phyloP scores from a whole-genome alignment of 2,113 vertebrate genomes.

The Sinocyclocheilus maitianheensis region DNA sequence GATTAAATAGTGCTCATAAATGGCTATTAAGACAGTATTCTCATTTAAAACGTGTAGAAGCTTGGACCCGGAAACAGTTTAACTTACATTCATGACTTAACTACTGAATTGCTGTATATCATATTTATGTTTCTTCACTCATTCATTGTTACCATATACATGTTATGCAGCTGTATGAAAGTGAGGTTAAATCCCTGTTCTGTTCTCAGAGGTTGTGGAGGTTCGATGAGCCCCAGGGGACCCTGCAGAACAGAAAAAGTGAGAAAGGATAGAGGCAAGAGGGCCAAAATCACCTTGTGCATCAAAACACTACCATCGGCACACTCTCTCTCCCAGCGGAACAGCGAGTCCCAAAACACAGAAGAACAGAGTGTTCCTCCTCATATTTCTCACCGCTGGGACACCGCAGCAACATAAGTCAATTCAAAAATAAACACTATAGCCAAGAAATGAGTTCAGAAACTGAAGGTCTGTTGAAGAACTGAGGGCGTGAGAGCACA shows the following conservation, averaged over 20 bases:
- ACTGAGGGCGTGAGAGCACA: conserved; percentile 53
- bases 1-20: too few species aligned
- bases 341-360: conserved; percentile 2
- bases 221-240: background rate
- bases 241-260: conserved; percentile 1
- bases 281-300: background rate
- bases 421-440: conserved; percentile 25
- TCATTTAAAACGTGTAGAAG: too few species aligned
- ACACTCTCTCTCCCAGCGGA: background rate
- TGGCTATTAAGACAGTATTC: too few species aligned
- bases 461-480: conserved; percentile 17
- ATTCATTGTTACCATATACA: background rate
- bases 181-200: background rate
- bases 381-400: conserved; percentile 20
- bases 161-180: background rate
- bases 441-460: conserved; percentile 44
- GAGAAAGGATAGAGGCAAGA: background rate
- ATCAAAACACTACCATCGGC: background rate
- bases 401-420: conserved; percentile 4
- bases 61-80: too few species aligned
- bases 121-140: background rate
- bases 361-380: conserved; percentile 24
- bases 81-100: too few species aligned
- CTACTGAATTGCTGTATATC: background rate
- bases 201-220: background rate